These are phyloP conservation scores for Anser brachyrhynchus DNA, from an alignment of 2,113 vertebrate genomes.

Conservation along the genomic window DNA sequence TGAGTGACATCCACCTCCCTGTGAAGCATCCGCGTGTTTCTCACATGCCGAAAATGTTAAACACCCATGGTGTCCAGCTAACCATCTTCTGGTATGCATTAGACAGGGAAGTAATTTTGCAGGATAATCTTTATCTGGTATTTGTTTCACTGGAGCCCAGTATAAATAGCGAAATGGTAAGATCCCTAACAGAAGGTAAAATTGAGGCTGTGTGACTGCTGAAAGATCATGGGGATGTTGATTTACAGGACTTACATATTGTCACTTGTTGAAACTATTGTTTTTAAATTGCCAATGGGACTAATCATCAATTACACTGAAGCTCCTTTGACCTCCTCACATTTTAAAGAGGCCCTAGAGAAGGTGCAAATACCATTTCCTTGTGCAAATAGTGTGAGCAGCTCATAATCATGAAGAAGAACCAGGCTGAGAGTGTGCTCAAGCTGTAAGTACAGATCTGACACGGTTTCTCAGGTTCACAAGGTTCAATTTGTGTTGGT, in stretches of 20 bases:
- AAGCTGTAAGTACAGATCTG: fast-evolving
- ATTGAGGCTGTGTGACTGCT: background rate
- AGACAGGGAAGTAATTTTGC: background rate
- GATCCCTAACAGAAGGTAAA: background rate
- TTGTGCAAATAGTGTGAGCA: background rate
- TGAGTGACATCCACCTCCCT: background rate
- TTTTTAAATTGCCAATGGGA: background rate
- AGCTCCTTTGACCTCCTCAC: background rate
- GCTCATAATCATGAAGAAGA: background rate
- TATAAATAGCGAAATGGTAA: background rate
- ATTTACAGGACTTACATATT: background rate
- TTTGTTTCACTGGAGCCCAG: background rate
- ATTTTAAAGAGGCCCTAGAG: background rate
- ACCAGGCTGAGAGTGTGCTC: background rate
- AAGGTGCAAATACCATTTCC: background rate
- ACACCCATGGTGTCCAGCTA: background rate
- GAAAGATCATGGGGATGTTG: background rate
- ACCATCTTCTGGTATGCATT: background rate
- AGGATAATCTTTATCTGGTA: background rate
- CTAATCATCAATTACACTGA: background rate
- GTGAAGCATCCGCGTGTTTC: background rate
- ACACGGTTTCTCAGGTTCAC: background rate
- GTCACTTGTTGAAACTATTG: background rate
- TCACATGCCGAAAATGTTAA: background rate
- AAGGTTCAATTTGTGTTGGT: background rate